phyloP scores from a whole-genome alignment of 2,797 vertebrate genomes.

The Brachyrhaphis roseni region DNA sequence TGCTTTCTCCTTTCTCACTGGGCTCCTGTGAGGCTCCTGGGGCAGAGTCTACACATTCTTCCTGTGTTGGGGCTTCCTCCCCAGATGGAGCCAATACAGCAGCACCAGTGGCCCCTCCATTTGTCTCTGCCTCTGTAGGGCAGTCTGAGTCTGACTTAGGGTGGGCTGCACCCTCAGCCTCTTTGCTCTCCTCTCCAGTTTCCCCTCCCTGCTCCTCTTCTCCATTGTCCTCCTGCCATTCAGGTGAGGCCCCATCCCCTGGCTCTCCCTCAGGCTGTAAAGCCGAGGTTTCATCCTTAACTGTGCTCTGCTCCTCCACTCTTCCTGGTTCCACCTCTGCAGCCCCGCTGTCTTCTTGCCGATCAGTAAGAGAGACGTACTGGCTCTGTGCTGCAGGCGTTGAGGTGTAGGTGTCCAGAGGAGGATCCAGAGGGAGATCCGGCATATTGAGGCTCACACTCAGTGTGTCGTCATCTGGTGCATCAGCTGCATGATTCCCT shows the following conservation, averaged over 20 bases:
- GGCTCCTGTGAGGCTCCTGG: constrained; percentile 54
- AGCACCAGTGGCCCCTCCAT: not conserved
- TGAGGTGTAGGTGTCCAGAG: constrained; percentile 27
- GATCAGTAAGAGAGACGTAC: constrained; percentile 56
- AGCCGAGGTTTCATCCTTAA: constrained; percentile 63
- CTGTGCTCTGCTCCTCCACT: constrained; percentile 67
- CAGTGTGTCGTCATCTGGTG: constrained; percentile 68
- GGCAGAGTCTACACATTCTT: constrained; percentile 17
- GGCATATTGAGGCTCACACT: constrained; percentile 80
- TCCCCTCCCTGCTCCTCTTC: constrained; percentile 59
- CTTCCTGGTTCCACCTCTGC: constrained; percentile 31
- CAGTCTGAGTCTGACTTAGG: constrained; percentile 25
- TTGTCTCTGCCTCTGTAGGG: not conserved
- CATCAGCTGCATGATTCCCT: constrained; percentile 54
- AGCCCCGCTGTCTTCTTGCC: constrained; percentile 40
- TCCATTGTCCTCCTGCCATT: constrained; percentile 60
- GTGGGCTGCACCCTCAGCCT: constrained; percentile 19
- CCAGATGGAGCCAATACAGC: constrained; percentile 28
- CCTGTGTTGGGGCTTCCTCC: constrained; percentile 6
- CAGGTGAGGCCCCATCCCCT: constrained; percentile 56
- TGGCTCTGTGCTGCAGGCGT: constrained; percentile 14
- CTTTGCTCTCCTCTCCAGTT: constrained; percentile 25
- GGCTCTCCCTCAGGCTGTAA: constrained; percentile 62
- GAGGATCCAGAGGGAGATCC: constrained; percentile 75
- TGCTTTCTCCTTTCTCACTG: constrained; percentile 55